phyloP scores from a whole-genome alignment of 1,140 invertebrate genomes.

The Tetraneura akinire region DNA sequence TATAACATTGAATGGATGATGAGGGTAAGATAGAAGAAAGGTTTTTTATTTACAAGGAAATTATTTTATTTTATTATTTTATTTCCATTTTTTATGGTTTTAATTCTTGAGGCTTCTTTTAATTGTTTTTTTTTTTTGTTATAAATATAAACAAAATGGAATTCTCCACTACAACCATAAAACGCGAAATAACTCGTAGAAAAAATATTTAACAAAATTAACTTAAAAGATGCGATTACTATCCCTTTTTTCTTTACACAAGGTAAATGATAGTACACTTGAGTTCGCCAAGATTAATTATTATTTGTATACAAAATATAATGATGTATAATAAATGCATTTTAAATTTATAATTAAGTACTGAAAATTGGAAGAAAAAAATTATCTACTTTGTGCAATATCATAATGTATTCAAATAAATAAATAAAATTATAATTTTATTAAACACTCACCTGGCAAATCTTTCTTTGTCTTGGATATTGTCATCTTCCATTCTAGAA shows the following conservation, averaged over 20 bases:
- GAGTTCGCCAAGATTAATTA: conserved; percentile 3
- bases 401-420: too few relatives aligned
- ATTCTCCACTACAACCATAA: background rate
- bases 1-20: background rate
- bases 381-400: too few relatives aligned
- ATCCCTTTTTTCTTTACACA: conserved; percentile 10
- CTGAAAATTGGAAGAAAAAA: background rate
- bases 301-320: background rate
- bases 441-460: conserved; percentile 76
- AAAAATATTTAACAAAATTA: conserved; percentile 43
- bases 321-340: background rate
- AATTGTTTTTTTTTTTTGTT: conserved; percentile 37
- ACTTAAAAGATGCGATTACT: conserved; percentile 12
- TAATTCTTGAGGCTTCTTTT: conserved; percentile 12
- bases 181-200: background rate
- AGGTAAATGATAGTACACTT: background rate
- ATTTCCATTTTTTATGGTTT: background rate
- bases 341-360: background rate
- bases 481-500: conserved; percentile 87
- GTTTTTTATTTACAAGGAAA: background rate
- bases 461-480: conserved; percentile 91
- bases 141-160: conserved; percentile 20
- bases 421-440: conserved; percentile 29
- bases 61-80: conserved; percentile 18
- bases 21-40: conserved; percentile 6